Conservation (phyloP, 1,140 invertebrate species). For the Drosophila ambigua region DNA sequence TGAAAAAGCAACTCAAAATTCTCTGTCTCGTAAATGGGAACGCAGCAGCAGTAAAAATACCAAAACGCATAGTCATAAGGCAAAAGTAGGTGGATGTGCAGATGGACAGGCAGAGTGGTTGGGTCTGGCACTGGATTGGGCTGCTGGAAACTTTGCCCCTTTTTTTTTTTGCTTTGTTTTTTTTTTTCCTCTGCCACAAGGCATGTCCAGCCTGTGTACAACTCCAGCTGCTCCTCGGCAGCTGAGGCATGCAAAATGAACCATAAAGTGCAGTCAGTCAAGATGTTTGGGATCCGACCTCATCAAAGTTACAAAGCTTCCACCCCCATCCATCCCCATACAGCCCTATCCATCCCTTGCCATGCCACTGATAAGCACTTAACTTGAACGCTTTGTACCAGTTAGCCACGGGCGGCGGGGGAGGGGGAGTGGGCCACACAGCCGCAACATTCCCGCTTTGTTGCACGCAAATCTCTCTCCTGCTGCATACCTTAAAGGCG, state of each 20-base stretch:
- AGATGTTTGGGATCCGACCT: slow-evolving; percentile 28
- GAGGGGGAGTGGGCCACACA: no score
- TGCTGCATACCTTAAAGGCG: no score
- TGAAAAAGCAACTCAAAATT: slow-evolving; percentile 53
- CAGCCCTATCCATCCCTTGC: background rate
- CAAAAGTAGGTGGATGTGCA: no score
- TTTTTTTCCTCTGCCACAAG: background rate
- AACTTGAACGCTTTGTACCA: slow-evolving; percentile 10
- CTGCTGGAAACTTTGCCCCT: slow-evolving; percentile 17
- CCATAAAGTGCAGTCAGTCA: slow-evolving; percentile 56
- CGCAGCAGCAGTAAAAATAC: slow-evolving; percentile 62
- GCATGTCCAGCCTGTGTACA: slow-evolving; percentile 1
- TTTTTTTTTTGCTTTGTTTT: background rate
- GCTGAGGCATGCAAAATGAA: slow-evolving; percentile 56
- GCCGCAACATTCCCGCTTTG: background rate
- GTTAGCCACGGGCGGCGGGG: no score
- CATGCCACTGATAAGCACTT: slow-evolving; percentile 19
- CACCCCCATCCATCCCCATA: background rate
- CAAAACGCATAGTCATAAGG: slow-evolving; percentile 53
- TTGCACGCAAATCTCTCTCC: slow-evolving; percentile 11
- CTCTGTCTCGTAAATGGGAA: slow-evolving; percentile 55
- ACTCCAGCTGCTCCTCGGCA: slow-evolving; percentile 11
- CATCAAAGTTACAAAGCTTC: background rate
- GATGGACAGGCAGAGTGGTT: slow-evolving; percentile 6
- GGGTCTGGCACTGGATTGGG: slow-evolving; percentile 5